A percentile compares a stretch with the other conserved stretches of the same genome.
Evolutionary conservation across 2,113 vertebrate genomes (phyloP).

Genomic region (Campylomormyrus tamandua): DNA sequence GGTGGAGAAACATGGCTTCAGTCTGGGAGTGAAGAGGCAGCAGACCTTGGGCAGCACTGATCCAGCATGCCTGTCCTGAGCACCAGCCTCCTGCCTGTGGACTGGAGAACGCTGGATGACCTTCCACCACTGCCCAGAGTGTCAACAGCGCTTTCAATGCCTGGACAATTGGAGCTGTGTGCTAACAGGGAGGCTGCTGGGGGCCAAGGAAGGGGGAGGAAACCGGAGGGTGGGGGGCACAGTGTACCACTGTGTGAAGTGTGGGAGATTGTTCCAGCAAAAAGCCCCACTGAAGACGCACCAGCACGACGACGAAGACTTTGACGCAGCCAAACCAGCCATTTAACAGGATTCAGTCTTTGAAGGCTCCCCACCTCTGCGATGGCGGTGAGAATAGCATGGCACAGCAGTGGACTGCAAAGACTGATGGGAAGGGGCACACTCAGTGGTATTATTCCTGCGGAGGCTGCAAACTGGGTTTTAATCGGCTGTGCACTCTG

Average conservation of each 20-base stretch:
- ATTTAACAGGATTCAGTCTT: neutral
- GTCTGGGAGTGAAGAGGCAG: neutral
- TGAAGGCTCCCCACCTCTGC: neutral
- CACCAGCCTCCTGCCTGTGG: slow-evolving; percentile 1
- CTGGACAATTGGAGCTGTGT: neutral
- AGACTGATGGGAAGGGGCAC: neutral
- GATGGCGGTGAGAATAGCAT: neutral
- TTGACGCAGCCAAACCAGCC: slow-evolving; percentile 42
- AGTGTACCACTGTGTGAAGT: slow-evolving; percentile 8
- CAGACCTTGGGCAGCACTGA: neutral
- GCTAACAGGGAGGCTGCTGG: neutral
- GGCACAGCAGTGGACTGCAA: neutral
- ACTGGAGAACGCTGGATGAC: neutral
- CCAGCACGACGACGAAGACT: slow-evolving; percentile 36
- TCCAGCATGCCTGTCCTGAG: neutral
- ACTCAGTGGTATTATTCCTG: neutral
- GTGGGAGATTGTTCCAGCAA: neutral
- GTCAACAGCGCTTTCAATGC: slow-evolving; percentile 10
- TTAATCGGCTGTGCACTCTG: neutral
- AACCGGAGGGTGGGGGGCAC: neutral
- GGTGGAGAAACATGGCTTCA: neutral
- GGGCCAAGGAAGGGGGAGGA: neutral
- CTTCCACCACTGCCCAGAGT: slow-evolving; percentile 19
- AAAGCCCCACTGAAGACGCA: slow-evolving; percentile 26
- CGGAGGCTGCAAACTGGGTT: neutral